phyloP scores from a whole-genome alignment of 2,888 invertebrate genomes.

The Tridacna crocea region DNA sequence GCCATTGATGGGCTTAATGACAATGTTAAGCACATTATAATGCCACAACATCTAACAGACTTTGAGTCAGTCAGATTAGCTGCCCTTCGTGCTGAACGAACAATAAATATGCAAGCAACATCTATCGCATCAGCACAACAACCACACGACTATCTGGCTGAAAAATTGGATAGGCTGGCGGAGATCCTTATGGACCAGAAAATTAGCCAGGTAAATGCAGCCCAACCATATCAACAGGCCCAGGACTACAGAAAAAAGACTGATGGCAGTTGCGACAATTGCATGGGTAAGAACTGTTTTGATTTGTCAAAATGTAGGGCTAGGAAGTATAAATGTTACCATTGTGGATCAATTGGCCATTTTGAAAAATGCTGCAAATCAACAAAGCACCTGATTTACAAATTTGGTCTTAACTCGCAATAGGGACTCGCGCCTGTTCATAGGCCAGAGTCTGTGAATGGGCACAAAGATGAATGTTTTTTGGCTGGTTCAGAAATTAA shows the following conservation, averaged over 20 bases:
- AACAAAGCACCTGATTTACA: neutral
- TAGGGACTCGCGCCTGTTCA: conserved; percentile 23
- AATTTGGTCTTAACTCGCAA: neutral
- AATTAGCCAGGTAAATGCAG: neutral
- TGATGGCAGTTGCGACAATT: neutral
- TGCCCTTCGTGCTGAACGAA: conserved; percentile 23
- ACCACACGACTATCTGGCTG: neutral
- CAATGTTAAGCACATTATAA: conserved; percentile 19
- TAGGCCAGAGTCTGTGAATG: conserved; percentile 22
- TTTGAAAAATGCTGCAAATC: neutral
- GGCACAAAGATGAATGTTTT: conserved; percentile 1
- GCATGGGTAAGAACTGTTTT: conserved; percentile 1
- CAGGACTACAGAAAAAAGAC: neutral
- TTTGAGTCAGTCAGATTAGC: conserved; percentile 13
- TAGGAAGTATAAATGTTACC: neutral
- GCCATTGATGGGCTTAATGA: conserved; percentile 4
- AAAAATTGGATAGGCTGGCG: conserved; percentile 3
- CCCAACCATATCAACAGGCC: neutral
- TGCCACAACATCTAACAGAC: conserved; percentile 20
- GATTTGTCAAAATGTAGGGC: conserved; percentile 23
- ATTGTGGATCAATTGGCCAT: conserved; percentile 18
- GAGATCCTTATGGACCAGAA: neutral
- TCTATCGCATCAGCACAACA: neutral
- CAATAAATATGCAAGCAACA: neutral
- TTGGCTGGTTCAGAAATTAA: neutral